These are phyloP conservation scores for Hipparchia sbordonii DNA, from an alignment of 2,888 invertebrate species.

Conservation along the genomic window DNA sequence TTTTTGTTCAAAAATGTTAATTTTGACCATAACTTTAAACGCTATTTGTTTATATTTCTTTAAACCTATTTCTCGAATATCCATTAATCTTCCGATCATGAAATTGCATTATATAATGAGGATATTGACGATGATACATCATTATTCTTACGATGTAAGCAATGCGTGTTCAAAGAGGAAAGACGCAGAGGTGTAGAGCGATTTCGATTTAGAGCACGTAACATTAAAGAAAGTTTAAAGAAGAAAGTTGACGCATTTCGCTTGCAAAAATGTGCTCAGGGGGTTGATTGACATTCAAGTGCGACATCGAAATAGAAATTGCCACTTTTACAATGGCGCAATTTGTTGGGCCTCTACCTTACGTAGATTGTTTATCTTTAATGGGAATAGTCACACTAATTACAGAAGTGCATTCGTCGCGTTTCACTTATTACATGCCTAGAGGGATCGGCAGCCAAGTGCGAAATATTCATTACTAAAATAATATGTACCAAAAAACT, in stretches of 20 bases:
- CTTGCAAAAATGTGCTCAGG: conserved; percentile 51
- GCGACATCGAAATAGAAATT: conserved; percentile 36
- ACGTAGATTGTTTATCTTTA: conserved; percentile 3
- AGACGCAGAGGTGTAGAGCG: conserved; percentile 5
- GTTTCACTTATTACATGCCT: neutral
- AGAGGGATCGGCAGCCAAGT: neutral
- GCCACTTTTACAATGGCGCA: conserved; percentile 21
- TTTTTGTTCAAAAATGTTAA: too few relatives aligned
- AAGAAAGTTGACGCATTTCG: conserved; percentile 37
- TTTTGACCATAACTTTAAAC: too few relatives aligned
- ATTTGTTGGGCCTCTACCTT: neutral
- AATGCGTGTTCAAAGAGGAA: conserved; percentile 10
- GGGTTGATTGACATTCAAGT: conserved; percentile 54
- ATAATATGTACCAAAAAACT: too few relatives aligned
- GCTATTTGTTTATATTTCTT: too few relatives aligned
- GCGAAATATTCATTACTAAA: neutral
- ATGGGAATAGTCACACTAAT: conserved; percentile 6
- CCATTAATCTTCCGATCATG: neutral
- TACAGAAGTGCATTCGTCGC: neutral
- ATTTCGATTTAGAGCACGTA: conserved; percentile 51
- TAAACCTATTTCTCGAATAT: neutral
- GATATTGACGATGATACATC: neutral
- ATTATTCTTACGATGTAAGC: conserved; percentile 12
- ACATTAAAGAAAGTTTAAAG: conserved; percentile 44
- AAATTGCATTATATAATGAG: neutral